These are phyloP conservation scores for Polyommatus icarus DNA, from an alignment of 2,888 invertebrate species.

Conservation along the genomic window DNA sequence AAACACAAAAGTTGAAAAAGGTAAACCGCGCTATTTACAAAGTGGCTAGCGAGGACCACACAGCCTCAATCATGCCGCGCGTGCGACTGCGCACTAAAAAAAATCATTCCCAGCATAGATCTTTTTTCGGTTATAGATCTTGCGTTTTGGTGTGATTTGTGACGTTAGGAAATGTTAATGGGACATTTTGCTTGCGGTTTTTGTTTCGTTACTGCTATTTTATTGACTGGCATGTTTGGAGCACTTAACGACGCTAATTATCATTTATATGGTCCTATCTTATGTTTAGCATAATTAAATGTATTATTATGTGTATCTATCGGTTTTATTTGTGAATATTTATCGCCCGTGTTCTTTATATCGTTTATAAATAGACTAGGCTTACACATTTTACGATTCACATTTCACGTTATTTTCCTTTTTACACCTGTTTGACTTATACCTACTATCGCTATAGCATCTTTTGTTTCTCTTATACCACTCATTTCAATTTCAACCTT, in stretches of 20 bases:
- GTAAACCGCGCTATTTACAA: conserved; percentile 81
- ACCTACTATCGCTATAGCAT: not conserved
- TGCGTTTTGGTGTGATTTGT: conserved; percentile 80
- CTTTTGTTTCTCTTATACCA: not conserved
- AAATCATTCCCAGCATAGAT: conserved; percentile 75
- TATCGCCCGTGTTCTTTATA: conserved; percentile 18
- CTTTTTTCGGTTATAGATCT: conserved; percentile 77
- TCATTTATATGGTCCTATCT: conserved; percentile 17
- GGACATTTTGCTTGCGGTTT: conserved; percentile 41
- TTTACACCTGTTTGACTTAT: conserved; percentile 7
- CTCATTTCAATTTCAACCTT: not conserved
- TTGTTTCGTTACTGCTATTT: conserved; percentile 10
- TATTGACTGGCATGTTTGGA: conserved; percentile 8
- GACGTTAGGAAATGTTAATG: conserved; percentile 78
- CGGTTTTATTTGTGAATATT: not conserved
- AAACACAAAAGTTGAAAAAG: conserved; percentile 81
- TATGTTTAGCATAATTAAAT: conserved; percentile 5
- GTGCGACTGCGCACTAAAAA: conserved; percentile 75
- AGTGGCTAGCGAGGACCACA: conserved; percentile 80
- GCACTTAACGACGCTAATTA: not conserved
- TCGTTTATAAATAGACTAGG: not conserved
- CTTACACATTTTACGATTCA: not conserved
- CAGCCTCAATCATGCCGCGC: conserved; percentile 80
- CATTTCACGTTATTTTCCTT: not conserved
- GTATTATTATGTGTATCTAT: not conserved